A percentile compares a stretch with the other conserved stretches of the same genome.
Evolutionary conservation across 2,797 vertebrate species (phyloP).

Genomic region (Phataginus tricuspis): DNA sequence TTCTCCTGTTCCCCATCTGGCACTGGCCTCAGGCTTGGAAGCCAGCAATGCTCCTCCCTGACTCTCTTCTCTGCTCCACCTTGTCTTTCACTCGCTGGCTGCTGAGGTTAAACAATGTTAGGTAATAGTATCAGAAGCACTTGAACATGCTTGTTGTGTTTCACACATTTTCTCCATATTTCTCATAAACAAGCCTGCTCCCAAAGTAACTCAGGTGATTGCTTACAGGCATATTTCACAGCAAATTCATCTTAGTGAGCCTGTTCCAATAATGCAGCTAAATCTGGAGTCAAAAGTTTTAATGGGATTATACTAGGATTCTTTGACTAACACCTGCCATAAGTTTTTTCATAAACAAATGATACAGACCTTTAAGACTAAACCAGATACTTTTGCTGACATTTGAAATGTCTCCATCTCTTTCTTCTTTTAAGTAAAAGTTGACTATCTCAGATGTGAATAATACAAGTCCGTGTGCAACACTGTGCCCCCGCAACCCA

Average conservation of each 20-base stretch:
- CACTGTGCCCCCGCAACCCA: neutral
- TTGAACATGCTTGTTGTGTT: neutral
- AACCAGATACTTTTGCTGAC: neutral
- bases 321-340: neutral
- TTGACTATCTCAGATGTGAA: neutral
- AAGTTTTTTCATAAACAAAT: constrained; percentile 10
- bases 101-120: neutral
- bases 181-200: neutral
- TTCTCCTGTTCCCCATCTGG: neutral
- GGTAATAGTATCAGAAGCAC: neutral
- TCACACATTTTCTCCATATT: constrained; percentile 13
- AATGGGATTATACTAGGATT: neutral
- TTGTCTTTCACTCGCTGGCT: neutral
- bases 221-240: neutral
- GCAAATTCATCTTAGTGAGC: neutral
- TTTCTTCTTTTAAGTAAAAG: constrained; percentile 24
- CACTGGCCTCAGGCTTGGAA: neutral
- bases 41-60: neutral
- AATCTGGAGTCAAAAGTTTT: constrained; percentile 25
- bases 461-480: neutral
- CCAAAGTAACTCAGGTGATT: constrained; percentile 33
- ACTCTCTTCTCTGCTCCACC: neutral
- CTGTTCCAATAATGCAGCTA: constrained; percentile 28
- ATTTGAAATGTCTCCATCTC: neutral
- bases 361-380: neutral